phyloP scores from a whole-genome alignment of 2,113 vertebrate genomes.

The Gulo gulo region DNA sequence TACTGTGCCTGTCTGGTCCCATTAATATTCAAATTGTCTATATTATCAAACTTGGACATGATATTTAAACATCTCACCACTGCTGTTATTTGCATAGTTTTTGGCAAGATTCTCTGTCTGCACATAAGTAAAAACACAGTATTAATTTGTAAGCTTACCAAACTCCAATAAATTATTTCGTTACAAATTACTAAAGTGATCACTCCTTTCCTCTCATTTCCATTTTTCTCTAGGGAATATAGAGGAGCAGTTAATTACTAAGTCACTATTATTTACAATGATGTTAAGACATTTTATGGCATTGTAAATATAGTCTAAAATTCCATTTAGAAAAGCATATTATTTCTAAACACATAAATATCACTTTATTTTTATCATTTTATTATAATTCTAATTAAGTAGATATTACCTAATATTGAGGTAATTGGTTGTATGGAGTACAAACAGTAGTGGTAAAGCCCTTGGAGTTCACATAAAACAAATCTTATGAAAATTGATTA shows the following conservation, averaged over 20 bases:
- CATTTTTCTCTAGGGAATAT: neutral
- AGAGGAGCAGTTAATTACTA: neutral
- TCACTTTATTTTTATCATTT: conserved; percentile 40
- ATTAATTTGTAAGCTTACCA: neutral
- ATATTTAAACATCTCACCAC: neutral
- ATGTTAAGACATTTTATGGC: neutral
- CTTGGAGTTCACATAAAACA: conserved; percentile 41
- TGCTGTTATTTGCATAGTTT: neutral
- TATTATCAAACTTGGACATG: neutral
- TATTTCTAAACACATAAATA: conserved; percentile 23
- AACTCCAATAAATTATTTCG: neutral
- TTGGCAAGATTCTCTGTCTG: neutral
- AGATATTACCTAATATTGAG: conserved; percentile 45
- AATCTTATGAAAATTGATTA: conserved; percentile 56
- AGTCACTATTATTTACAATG: conserved; percentile 18
- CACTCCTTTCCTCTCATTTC: neutral
- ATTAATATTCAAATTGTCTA: neutral
- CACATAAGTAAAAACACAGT: neutral
- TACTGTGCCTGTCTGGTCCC: accelerated
- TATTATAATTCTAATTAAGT: conserved; percentile 50
- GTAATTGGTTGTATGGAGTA: conserved; percentile 59
- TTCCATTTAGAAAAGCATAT: conserved; percentile 29
- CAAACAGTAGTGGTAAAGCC: conserved; percentile 52
- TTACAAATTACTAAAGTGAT: neutral
- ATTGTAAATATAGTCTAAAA: conserved; percentile 3